A percentile compares a stretch with the other conserved stretches of the same genome.
Conservation (phyloP, 1,140 invertebrate species). For the Lasioglossum albipes region DNA sequence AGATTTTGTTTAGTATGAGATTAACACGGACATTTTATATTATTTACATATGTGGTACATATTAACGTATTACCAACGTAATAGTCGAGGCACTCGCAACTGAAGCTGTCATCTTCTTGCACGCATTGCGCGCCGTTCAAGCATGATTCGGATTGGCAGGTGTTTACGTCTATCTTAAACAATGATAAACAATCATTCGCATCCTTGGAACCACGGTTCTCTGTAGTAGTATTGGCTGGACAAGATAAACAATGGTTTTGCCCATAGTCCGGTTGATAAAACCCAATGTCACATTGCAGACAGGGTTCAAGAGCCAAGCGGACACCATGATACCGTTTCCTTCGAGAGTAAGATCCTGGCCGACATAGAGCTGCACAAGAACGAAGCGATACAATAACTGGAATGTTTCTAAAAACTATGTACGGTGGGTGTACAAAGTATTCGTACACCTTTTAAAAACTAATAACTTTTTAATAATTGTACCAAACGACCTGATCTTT, state of each 20-base stretch:
- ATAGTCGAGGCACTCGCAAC: conserved; percentile 75
- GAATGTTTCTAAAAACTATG: no score
- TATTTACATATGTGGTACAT: no score
- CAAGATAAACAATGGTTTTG: conserved; percentile 81
- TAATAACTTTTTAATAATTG: no score
- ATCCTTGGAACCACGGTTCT: conserved; percentile 76
- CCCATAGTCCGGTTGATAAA: conserved; percentile 83
- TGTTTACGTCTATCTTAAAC: conserved; percentile 62
- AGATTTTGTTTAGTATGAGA: not conserved
- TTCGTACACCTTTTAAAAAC: no score
- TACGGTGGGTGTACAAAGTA: no score
- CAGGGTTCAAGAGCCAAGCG: conserved; percentile 76
- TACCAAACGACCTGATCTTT: no score
- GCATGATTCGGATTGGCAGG: conserved; percentile 75
- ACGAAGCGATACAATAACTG: no score
- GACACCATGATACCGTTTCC: conserved; percentile 56
- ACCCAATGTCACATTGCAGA: conserved; percentile 82
- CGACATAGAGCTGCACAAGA: conserved; percentile 63
- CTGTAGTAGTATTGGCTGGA: conserved; percentile 82
- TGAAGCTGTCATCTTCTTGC: conserved; percentile 68
- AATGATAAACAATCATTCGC: conserved; percentile 79
- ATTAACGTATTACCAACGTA: no score
- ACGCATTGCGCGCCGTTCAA: conserved; percentile 75
- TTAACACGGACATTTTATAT: no score
- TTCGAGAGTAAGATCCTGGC: conserved; percentile 68